Evolutionary conservation across 2,888 invertebrate genomes (phyloP).

Genomic region (Tipula helvola): DNA sequence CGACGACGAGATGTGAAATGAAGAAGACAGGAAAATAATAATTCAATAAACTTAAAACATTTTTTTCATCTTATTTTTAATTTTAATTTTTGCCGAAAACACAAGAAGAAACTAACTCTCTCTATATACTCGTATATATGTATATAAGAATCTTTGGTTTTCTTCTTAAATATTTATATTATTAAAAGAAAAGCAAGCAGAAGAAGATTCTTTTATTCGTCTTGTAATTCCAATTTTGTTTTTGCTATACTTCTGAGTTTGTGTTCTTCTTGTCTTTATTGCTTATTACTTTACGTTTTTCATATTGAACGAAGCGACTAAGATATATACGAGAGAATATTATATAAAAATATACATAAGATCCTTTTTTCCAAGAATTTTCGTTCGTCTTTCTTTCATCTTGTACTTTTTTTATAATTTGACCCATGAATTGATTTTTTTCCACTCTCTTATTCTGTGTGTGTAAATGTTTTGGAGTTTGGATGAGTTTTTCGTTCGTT

Average conservation of each 20-base stretch:
- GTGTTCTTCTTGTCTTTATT: neutral
- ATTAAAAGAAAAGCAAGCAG: neutral
- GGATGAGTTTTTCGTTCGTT: neutral
- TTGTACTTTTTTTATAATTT: neutral
- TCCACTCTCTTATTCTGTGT: neutral
- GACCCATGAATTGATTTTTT: slow-evolving; percentile 1
- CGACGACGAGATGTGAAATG: neutral
- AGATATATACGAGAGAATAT: neutral
- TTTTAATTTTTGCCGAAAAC: slow-evolving; percentile 4
- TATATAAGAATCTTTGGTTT: neutral
- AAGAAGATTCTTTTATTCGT: slow-evolving; percentile 4
- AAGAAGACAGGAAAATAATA: slow-evolving; percentile 4
- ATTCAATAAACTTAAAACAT: neutral
- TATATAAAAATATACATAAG: neutral
- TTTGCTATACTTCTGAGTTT: neutral
- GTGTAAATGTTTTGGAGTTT: neutral
- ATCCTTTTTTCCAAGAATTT: neutral
- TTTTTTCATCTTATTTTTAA: neutral
- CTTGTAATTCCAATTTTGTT: neutral
- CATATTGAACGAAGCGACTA: neutral
- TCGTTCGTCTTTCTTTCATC: neutral
- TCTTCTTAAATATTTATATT: neutral
- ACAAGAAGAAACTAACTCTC: neutral
- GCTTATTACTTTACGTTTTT: neutral
- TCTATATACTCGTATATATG: no score